Conservation (phyloP, 2,113 vertebrate genomes). For the Harpagus bidentatus region DNA sequence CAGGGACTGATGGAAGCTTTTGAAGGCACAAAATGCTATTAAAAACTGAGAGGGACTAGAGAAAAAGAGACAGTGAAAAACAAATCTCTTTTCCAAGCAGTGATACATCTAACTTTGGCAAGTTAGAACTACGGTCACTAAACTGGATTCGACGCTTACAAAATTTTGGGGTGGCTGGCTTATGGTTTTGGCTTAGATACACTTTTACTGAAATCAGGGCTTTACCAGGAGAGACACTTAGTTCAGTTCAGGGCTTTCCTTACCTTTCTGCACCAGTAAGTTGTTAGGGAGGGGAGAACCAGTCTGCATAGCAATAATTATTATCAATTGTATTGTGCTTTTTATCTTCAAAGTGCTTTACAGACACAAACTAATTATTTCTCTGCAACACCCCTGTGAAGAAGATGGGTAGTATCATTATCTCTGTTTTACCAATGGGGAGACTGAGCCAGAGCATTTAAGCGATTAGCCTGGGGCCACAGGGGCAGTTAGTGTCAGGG, state of each 20-base stretch:
- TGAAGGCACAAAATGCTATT: conserved; percentile 56
- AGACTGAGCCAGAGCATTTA: conserved; percentile 63
- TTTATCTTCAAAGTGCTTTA: conserved; percentile 69
- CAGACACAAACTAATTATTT: conserved; percentile 69
- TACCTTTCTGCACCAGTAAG: conserved; percentile 4
- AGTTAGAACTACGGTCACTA: neutral
- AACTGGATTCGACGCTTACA: neutral
- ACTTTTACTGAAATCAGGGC: neutral
- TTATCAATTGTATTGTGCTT: conserved; percentile 67
- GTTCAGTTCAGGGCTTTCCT: conserved; percentile 21
- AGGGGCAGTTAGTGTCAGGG: conserved; percentile 15
- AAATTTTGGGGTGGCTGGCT: neutral
- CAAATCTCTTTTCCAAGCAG: conserved; percentile 5
- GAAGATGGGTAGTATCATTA: conserved; percentile 60
- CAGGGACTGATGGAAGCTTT: conserved; percentile 51
- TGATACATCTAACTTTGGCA: neutral
- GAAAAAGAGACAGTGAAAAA: conserved; percentile 24
- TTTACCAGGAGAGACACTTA: neutral
- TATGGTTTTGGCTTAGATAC: neutral
- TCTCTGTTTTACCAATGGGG: conserved; percentile 59
- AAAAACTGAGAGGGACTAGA: conserved; percentile 22
- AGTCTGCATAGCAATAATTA: conserved; percentile 60
- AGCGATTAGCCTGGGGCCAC: conserved; percentile 29
- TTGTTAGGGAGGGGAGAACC: conserved; percentile 34
- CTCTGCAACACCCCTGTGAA: conserved; percentile 60